Conservation (phyloP, 2,797 vertebrate species). For the Mycteria americana region DNA sequence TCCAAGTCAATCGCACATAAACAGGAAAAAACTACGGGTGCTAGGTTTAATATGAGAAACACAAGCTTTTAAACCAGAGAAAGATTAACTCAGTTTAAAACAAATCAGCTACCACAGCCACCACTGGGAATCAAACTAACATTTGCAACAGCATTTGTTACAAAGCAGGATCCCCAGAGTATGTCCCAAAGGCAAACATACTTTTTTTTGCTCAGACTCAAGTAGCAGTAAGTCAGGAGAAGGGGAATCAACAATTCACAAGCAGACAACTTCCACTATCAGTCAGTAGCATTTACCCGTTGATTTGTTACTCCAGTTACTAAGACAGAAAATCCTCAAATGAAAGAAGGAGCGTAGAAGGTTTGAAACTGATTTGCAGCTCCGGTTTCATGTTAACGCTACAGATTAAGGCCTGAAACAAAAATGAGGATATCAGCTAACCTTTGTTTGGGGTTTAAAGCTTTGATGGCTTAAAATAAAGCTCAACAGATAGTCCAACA, state of each 20-base stretch:
- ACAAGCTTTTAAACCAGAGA: background rate
- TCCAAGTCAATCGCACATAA: background rate
- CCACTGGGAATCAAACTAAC: background rate
- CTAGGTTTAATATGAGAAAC: background rate
- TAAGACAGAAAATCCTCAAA: constrained; percentile 36
- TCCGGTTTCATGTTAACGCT: constrained; percentile 14
- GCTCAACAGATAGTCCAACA: constrained; percentile 34
- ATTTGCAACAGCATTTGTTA: background rate
- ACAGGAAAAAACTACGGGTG: background rate
- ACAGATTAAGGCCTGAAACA: constrained; percentile 48
- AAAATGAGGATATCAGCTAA: constrained; percentile 41
- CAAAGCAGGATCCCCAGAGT: background rate
- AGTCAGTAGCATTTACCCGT: background rate
- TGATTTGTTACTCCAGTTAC: background rate
- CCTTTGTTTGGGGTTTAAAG: constrained; percentile 54
- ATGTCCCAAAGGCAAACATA: background rate
- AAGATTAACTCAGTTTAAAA: background rate
- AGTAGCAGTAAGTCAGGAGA: background rate
- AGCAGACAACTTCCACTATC: background rate
- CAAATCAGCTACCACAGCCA: background rate
- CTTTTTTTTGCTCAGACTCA: background rate
- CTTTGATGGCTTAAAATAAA: constrained; percentile 56
- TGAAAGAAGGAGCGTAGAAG: background rate
- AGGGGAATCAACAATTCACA: background rate
- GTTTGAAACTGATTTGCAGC: constrained; percentile 3